These are phyloP conservation scores for Zophobas morio DNA, from an alignment of 1,140 invertebrate species.

Conservation along the genomic window DNA sequence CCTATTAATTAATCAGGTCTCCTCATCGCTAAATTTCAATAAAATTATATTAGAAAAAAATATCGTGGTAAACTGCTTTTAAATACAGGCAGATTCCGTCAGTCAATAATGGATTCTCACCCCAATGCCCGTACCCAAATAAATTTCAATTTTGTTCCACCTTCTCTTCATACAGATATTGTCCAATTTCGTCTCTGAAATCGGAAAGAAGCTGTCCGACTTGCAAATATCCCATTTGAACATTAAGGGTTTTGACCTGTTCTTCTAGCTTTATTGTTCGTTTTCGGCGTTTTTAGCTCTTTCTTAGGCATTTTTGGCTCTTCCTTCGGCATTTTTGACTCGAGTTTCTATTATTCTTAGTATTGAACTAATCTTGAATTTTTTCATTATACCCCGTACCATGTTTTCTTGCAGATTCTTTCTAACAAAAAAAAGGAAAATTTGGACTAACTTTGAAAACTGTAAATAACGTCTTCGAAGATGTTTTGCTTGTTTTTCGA, in stretches of 20 bases:
- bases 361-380: not conserved
- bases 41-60: not conserved
- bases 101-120: not conserved
- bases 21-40: not conserved
- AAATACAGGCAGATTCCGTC: not conserved
- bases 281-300: not conserved
- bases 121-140: not conserved
- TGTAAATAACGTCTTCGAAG: not conserved
- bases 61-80: not conserved
- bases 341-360: not conserved
- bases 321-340: not conserved
- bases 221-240: not conserved
- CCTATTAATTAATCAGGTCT: not conserved
- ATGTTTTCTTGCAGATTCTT: slow-evolving; percentile 1
- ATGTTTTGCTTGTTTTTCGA: slow-evolving; percentile 2
- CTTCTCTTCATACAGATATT: not conserved
- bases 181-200: not conserved
- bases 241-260: not conserved
- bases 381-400: not conserved
- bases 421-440: not conserved
- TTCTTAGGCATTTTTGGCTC: not conserved
- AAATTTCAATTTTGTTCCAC: slow-evolving; percentile 1
- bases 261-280: not conserved
- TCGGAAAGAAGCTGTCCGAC: not conserved
- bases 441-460: not conserved